Percentiles rank a stretch among this genome's conserved stretches.
Evolutionary conservation across 1,140 invertebrate species (phyloP).

Genomic region (Pachypeltis micranthus): DNA sequence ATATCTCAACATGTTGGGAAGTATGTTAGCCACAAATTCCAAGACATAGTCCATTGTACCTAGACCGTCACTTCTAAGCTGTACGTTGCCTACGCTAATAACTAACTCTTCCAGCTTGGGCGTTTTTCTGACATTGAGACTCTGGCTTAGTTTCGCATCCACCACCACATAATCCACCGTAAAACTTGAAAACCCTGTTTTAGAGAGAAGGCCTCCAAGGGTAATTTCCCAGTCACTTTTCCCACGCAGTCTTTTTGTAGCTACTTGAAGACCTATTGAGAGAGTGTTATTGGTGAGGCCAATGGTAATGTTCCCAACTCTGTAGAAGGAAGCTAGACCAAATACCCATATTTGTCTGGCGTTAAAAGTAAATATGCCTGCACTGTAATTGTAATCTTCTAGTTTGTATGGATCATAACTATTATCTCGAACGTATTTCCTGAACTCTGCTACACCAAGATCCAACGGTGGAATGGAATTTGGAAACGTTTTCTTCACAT

Average conservation of each 20-base stretch:
- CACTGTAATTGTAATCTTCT: slow-evolving; percentile 53
- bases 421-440: slow-evolving; percentile 55
- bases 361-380: slow-evolving; percentile 53
- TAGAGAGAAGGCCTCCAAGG: slow-evolving; percentile 50
- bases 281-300: slow-evolving; percentile 56
- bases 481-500: slow-evolving; percentile 58
- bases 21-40: slow-evolving; percentile 61
- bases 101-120: slow-evolving; percentile 58
- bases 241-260: slow-evolving; percentile 63
- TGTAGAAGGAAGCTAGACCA: slow-evolving; percentile 64
- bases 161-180: slow-evolving; percentile 54
- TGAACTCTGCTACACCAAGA: slow-evolving; percentile 57
- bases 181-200: slow-evolving; percentile 57
- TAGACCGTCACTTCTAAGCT: slow-evolving; percentile 53
- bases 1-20: slow-evolving; percentile 69
- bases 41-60: slow-evolving; percentile 68
- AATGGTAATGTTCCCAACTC: slow-evolving; percentile 62
- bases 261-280: slow-evolving; percentile 52
- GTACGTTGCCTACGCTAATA: slow-evolving; percentile 70
- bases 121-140: slow-evolving; percentile 58
- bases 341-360: slow-evolving; percentile 56
- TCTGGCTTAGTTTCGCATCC: slow-evolving; percentile 54
- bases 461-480: slow-evolving; percentile 69
- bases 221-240: slow-evolving; percentile 63
- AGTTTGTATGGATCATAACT: slow-evolving; percentile 56